These are phyloP conservation scores for Thaumetopoea pityocampa DNA, from an alignment of 1,140 invertebrate species.

Conservation along the genomic window DNA sequence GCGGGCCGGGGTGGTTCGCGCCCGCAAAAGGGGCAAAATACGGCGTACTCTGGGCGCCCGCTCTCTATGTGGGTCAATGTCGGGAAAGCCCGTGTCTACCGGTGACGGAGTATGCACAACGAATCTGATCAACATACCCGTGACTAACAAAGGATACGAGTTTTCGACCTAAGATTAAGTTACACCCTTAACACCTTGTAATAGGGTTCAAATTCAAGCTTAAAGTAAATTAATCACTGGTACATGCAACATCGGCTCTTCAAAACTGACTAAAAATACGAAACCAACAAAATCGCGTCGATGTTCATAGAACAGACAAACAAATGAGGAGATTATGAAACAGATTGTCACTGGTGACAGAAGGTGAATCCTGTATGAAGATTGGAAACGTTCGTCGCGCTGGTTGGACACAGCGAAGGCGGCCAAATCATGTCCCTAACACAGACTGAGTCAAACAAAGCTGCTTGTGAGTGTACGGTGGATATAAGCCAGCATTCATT, in stretches of 20 bases:
- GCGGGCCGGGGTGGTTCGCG: slow-evolving; percentile 68
- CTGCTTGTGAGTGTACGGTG: too few species aligned
- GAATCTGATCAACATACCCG: slow-evolving; percentile 75
- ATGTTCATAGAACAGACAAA: too few species aligned
- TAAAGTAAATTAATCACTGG: neutral
- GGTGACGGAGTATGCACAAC: slow-evolving; percentile 75
- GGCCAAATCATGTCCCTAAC: too few species aligned
- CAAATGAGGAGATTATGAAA: too few species aligned
- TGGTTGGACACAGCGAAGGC: too few species aligned
- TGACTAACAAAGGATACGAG: slow-evolving; percentile 61
- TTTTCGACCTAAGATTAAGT: slow-evolving; percentile 31
- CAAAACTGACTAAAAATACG: too few species aligned
- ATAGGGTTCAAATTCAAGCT: slow-evolving; percentile 36
- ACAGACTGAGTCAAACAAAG: too few species aligned
- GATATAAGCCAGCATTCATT: too few species aligned
- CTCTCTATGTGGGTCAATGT: slow-evolving; percentile 78
- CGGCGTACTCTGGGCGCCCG: slow-evolving; percentile 75
- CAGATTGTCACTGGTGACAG: too few species aligned
- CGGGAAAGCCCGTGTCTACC: slow-evolving; percentile 77
- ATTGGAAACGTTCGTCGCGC: too few species aligned
- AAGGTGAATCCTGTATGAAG: too few species aligned
- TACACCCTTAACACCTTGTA: slow-evolving; percentile 30
- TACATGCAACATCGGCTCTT: neutral
- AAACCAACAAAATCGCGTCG: too few species aligned
- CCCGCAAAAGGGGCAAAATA: slow-evolving; percentile 76